Conservation (phyloP, 2,113 vertebrate species). For the Crotalus helleri region DNA sequence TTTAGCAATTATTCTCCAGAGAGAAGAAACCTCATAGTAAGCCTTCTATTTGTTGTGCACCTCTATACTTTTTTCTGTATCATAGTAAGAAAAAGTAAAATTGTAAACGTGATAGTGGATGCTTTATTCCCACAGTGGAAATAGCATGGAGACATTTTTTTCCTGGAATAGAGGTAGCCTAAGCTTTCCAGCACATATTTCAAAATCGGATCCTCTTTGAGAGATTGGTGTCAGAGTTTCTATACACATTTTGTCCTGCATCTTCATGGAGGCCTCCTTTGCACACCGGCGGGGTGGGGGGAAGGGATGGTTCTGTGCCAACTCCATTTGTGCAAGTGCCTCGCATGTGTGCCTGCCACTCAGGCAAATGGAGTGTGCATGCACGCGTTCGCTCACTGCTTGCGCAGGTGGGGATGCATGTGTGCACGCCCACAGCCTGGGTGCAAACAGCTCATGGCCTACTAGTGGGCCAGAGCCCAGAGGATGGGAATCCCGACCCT, state of each 20-base stretch:
- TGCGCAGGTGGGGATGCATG: too few species aligned
- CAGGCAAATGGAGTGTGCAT: too few species aligned
- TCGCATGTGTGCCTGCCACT: accelerated
- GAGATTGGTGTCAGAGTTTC: not conserved
- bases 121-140: not conserved
- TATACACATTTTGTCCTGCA: not conserved
- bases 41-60: not conserved
- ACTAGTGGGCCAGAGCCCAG: too few species aligned
- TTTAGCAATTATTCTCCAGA: not conserved
- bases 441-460: too few species aligned
- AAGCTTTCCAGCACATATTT: not conserved
- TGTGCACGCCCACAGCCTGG: too few species aligned
- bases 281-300: not conserved
- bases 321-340: too few species aligned
- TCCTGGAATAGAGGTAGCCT: not conserved
- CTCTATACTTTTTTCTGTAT: not conserved
- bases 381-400: too few species aligned
- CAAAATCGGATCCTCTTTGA: not conserved
- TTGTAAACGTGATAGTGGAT: not conserved
- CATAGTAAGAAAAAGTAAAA: not conserved
- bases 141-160: not conserved
- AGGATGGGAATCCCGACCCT: too few species aligned
- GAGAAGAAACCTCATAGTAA: not conserved
- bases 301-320: too few species aligned
- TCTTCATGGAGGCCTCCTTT: not conserved